Evolutionary conservation across 2,888 invertebrate genomes (phyloP), one percentile per base, ranked within the genome.

Genomic region (Aleiodes testaceus): DNA sequence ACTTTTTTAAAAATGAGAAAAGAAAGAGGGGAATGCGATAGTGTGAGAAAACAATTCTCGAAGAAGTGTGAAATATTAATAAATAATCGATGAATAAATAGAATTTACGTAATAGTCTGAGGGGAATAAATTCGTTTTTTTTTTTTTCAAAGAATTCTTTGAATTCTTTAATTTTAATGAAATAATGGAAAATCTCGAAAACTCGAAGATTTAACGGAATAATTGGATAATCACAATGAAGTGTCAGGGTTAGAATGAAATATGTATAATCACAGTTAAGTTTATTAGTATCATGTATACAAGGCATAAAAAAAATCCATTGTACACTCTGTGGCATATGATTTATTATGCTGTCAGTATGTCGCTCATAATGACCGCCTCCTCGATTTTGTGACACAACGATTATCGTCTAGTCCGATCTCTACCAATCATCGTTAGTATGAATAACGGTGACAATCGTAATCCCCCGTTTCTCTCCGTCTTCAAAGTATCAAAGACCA

Each of bases 331-430:
- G 53, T n/a, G 66, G 52, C 72, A 75, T 81, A 84, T 85, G 84
- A 85, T 85, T 84, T 85, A 85, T 85, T 84, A 85, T 84, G 82
- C 85, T 85, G 85, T 85, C 85, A 84, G 84, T 85, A 82, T 83
- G 83, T 85, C 84, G 84, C 80, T 83, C 82, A 81, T 81, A 82
- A 83, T 83, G 84, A 84, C 84, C 84, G 82, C 84, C 84, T 84
- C 81, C 83, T 83, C 81, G 81, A 85, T 85, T 85, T 82, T 83
- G 83, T 83, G 84, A 85, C 85, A 83, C 80, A 82, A 71, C 81
- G 81, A 82, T 85, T 85, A 85, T 85, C 85, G 79, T 74, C 75
- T 74, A 78, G 78, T 75, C 81, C 82, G 82, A 85, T 85, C 85
- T 84, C 82, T 74, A 80, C 83, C 83, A 84, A 85, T 85, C 84